Evolutionary conservation across 2,113 vertebrate species (phyloP), one percentile per base, ranked within the genome.

Genomic region (Speoplatyrhinus poulsoni): DNA sequence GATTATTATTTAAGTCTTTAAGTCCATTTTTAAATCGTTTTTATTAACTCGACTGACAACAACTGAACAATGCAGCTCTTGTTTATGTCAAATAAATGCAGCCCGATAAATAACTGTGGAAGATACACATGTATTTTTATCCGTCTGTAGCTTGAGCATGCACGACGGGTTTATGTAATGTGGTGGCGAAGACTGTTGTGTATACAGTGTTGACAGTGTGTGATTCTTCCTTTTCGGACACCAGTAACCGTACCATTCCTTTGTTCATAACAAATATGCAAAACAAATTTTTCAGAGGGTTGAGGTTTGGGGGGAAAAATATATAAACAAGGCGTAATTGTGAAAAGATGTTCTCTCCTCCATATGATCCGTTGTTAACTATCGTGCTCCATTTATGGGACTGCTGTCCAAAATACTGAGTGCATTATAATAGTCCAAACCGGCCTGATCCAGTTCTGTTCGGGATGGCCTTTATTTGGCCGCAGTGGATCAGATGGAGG

Each of bases 151-250:
- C 73, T 4, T 41, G 9, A 62, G 77, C 68, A 52, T 9, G 75
- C 67, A 9, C 12, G 46, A 1, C 69, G 70, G 70, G 77, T 36
- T 17, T 62, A 46, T 3, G 9, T 83, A 82, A 88, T 84, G 15
- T 74, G 73, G 70, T 60, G 77, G 61, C 60, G 67, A 69, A 82
- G 69, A 1, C 46, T 11, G 83, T 71, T 76, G 75, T 75, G 58
- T 8, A 41, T 41, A 41, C 36, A 8, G 36, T 62, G 67, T 77
- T 68, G 73, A 56, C 12, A 26, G 72, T 67, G 49, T 32, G 73
- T 70, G 69, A 67, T 50, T 49, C 69, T 58, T 54, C 60, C 49
- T 62, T 49, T 73, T 65, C 60, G 56, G 63, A 67, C 60, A 60
- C 36, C 1, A 46, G 50, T 33, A 50, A 32, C 36, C 64, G 62